Base-by-base conservation (phyloP, 1,140 invertebrate species). In the Leptinotarsa texana region DNA sequence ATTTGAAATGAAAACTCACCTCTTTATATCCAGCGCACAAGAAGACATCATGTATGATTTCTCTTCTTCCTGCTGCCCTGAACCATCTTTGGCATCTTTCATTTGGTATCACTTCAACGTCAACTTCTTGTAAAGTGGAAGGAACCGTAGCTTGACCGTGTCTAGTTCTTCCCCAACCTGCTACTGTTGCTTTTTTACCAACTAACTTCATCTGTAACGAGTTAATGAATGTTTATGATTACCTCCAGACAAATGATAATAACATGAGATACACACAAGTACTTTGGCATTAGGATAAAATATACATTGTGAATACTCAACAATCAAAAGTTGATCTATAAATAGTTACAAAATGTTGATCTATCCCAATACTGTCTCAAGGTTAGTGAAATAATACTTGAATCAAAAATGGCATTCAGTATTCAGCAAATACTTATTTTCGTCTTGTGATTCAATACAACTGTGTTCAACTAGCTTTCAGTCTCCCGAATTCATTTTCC, bases 21-120 rank as follows among this genome's bases (percentile, higher is more conserved):
- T 96, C 93, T 84, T 95, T 94, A 76, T 95, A 95, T 33, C 96
- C 96, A 4, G 96, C 96, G 84, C 96, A 98, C 0, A 97, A 87
- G 84, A 98, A 97, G 1, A 97, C 95, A 79, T 97, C 94, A 76
- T 96, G 94, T 77, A 98, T 97, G 1, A 93, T 95, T 87, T 97
- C 96, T 57, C 94, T 87, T 69, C 95, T 87, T 8, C 95, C 95
- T 0, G 95, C 96, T 17, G 94, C 91, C 72, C 93, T 88, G 84
- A 97, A 98, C 96, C 95, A 97, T 57, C 92, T 86, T 85, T 97
- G 96, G 82, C 96, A 98, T 69, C 94, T 89, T 80, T 95, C 93
- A 81, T 97, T 97, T 2, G 94, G 92, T 74, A 98, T 94, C n/a
- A 98, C 94, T 87, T 96, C 90, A 1, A 96, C 93, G 74, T 94